Base-by-base conservation (phyloP, 2,113 vertebrate genomes). In the Damaliscus lunatus region DNA sequence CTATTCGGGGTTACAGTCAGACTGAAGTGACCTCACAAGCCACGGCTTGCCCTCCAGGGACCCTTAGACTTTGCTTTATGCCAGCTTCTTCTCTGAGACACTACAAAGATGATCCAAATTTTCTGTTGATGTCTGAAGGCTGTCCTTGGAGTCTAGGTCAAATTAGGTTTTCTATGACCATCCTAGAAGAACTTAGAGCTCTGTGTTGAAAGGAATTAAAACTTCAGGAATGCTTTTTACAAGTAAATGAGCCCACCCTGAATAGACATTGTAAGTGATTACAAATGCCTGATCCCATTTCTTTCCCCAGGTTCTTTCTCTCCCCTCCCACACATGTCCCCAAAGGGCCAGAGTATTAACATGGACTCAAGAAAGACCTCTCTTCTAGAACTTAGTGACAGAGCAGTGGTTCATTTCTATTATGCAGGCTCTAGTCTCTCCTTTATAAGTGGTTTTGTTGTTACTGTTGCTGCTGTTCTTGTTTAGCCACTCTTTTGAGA, bases 131-230 rank as follows among this genome's bases (percentile, higher is more conserved):
- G 3, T 92, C 19, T 62, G 43, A 87, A 82, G 13, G 16, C 27
- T 71, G 3, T 55, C 53, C 11, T 86, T 77, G 33, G 17, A n/a
- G 10, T 78, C 59, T 33, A 59, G 25, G 52, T 64, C 12, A 93
- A 88, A 91, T n/a, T 83, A 84, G 57, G 12, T 84, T 57, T 96
- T 81, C 36, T 55, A 2, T 13, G 10, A n/a, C 59, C 9, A 48
- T 31, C 80, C 46, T 80, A 52, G 14, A 93, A 84, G 6, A 33
- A 31, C 33, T 52, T 53, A 60, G 64, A 85, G 29, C 12, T 81
- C 59, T 59, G 4, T 46, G 25, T 17, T 48, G 11, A 85, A 96
- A 94, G 50, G 64, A 94, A 95, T n/a, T 46, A 84, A 94, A 91
- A 93, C 17, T 25, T 74, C 16, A 60, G 36, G 3, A 88, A 43